Percentiles rank a stretch among this genome's conserved stretches.
These are phyloP conservation scores for Charina bottae DNA, from an alignment of 2,113 vertebrate genomes.

Conservation along the genomic window DNA sequence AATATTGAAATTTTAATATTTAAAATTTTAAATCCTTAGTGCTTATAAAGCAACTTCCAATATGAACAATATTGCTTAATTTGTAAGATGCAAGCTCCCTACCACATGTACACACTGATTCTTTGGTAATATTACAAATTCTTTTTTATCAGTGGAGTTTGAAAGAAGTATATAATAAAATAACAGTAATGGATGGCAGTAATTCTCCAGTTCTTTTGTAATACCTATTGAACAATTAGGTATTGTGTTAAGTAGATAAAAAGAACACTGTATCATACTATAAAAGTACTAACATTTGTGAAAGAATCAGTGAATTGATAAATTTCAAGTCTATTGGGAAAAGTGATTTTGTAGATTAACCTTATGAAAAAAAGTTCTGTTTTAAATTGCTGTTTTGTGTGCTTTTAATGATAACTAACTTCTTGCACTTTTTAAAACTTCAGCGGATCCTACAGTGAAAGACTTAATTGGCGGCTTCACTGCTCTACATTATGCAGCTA, in stretches of 20 bases:
- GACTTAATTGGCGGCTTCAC: conserved; percentile 98
- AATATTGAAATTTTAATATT: neutral
- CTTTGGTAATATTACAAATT: neutral
- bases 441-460: conserved; percentile 97
- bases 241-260: neutral
- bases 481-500: conserved; percentile 96
- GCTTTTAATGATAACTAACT: conserved; percentile 48
- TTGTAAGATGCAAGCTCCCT: no score
- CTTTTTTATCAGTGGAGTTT: neutral
- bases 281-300: neutral
- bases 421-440: conserved; percentile 56
- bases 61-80: neutral
- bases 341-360: neutral
- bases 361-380: neutral
- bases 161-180: neutral
- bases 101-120: neutral
- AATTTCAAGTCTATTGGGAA: neutral
- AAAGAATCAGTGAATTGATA: neutral
- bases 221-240: neutral
- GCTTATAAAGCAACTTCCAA: neutral
- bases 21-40: neutral
- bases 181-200: neutral
- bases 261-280: neutral
- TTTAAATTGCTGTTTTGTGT: neutral
- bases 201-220: neutral